These are phyloP conservation scores for Carapus acus DNA, from an alignment of 2,797 vertebrate genomes.

Conservation along the genomic window DNA sequence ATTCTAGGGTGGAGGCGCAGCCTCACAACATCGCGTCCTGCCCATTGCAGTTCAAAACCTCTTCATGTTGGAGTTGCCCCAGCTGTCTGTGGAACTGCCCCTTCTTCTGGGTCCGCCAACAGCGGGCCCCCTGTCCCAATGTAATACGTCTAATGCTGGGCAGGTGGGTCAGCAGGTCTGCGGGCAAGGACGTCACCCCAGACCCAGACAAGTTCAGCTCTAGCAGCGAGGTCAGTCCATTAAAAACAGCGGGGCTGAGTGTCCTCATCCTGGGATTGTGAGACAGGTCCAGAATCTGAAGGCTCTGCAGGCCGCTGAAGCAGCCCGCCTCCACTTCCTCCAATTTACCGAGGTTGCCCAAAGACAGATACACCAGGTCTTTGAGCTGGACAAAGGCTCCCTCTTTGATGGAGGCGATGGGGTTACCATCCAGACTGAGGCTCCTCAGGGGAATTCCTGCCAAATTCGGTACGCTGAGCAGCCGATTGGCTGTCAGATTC, in stretches of 20 bases:
- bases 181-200: slow-evolving; percentile 73
- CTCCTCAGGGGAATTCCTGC: slow-evolving; percentile 80
- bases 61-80: slow-evolving; percentile 73
- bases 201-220: slow-evolving; percentile 89
- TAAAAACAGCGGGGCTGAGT: slow-evolving; percentile 74
- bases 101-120: slow-evolving; percentile 85
- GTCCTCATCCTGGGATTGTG: slow-evolving; percentile 76
- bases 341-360: slow-evolving; percentile 74
- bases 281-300: slow-evolving; percentile 90
- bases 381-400: slow-evolving; percentile 75
- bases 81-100: slow-evolving; percentile 85
- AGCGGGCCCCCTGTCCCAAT: slow-evolving; percentile 73
- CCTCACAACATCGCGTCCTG: slow-evolving; percentile 58
- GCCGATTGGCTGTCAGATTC: slow-evolving; percentile 80
- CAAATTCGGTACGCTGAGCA: slow-evolving; percentile 74
- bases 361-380: slow-evolving; percentile 83
- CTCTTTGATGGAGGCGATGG: slow-evolving; percentile 69
- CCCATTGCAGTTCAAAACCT: slow-evolving; percentile 78
- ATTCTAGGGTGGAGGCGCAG: slow-evolving; percentile 6
- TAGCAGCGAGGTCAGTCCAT: slow-evolving; percentile 80
- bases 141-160: slow-evolving; percentile 85
- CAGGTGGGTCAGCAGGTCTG: slow-evolving; percentile 75
- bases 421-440: slow-evolving; percentile 87
- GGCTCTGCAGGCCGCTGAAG: slow-evolving; percentile 77
- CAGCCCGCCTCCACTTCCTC: slow-evolving; percentile 69